These are phyloP conservation scores for Prolemur simus DNA, from an alignment of 2,113 vertebrate species.

Conservation along the genomic window DNA sequence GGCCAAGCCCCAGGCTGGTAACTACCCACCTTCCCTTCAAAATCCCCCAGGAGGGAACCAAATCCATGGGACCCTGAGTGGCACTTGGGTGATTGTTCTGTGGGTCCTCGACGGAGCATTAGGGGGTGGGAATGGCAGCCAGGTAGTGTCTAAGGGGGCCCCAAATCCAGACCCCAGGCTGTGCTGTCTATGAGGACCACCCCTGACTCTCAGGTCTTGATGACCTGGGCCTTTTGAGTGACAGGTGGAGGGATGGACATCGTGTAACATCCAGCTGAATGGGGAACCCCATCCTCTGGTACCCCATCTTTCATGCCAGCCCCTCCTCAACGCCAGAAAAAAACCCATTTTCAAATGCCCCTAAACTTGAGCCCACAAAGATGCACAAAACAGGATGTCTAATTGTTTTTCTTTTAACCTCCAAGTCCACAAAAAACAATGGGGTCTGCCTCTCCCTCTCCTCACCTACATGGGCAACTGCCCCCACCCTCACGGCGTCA, in stretches of 20 bases:
- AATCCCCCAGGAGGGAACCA: fast-evolving
- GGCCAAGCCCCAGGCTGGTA: fast-evolving
- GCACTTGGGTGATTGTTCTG: not conserved
- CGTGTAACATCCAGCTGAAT: not conserved
- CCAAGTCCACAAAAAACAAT: not conserved
- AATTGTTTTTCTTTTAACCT: not conserved
- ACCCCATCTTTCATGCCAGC: not conserved
- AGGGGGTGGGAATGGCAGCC: not conserved
- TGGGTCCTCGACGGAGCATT: fast-evolving
- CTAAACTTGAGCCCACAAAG: not conserved
- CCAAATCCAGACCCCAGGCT: not conserved
- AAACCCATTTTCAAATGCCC: not conserved
- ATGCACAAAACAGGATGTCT: not conserved
- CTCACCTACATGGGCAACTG: not conserved
- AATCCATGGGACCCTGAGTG: not conserved
- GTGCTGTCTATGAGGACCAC: fast-evolving
- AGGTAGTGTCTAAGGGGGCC: not conserved
- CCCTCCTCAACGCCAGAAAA: not conserved
- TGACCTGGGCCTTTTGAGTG: not conserved
- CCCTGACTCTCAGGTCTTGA: not conserved
- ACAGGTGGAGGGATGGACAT: not conserved
- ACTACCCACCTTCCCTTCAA: not conserved
- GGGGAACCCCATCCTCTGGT: not conserved
- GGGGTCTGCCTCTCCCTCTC: fast-evolving
- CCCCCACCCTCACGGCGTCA: fast-evolving